Conservation (phyloP, 35 echinoderm and acorn worm genomes). For the Patiria miniata region DNA sequence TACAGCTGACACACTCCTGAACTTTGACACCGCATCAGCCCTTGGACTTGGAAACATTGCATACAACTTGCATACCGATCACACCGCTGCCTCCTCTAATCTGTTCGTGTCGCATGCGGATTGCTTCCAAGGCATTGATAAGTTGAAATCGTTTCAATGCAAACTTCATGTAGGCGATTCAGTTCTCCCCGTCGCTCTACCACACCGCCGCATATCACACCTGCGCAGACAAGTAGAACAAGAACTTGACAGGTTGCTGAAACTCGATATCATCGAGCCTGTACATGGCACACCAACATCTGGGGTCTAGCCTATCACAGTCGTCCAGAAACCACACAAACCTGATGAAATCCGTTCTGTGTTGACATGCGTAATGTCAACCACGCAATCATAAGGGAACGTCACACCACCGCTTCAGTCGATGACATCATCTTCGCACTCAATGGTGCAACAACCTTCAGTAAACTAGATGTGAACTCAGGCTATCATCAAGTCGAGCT, state of each 20-base stretch:
- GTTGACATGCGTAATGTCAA: slow-evolving; percentile 59
- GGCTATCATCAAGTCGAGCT: too few species aligned
- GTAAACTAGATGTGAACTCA: slow-evolving; percentile 60
- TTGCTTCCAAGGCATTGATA: too few species aligned
- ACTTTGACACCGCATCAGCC: background rate
- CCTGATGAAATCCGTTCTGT: too few species aligned
- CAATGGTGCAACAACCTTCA: slow-evolving; percentile 46
- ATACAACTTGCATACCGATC: background rate
- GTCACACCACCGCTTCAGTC: slow-evolving; percentile 64
- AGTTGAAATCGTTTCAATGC: slow-evolving; percentile 38
- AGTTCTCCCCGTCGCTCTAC: slow-evolving; percentile 53
- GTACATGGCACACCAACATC: slow-evolving; percentile 30
- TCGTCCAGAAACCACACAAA: too few species aligned
- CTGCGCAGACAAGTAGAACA: slow-evolving; percentile 52
- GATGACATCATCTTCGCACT: slow-evolving; percentile 58
- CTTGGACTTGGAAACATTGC: slow-evolving; percentile 5
- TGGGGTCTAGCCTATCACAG: too few species aligned
- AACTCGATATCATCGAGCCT: slow-evolving; percentile 49
- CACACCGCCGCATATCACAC: slow-evolving; percentile 59
- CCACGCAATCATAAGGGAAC: slow-evolving; percentile 44
- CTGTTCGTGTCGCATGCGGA: too few species aligned
- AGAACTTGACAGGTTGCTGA: slow-evolving; percentile 25
- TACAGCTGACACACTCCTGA: slow-evolving; percentile 14
- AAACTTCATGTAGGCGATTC: slow-evolving; percentile 52
- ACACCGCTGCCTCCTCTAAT: slow-evolving; percentile 6